These are phyloP conservation scores for Caenorhabditis plicata DNA, from an alignment of 2,888 invertebrate genomes.

Conservation along the genomic window DNA sequence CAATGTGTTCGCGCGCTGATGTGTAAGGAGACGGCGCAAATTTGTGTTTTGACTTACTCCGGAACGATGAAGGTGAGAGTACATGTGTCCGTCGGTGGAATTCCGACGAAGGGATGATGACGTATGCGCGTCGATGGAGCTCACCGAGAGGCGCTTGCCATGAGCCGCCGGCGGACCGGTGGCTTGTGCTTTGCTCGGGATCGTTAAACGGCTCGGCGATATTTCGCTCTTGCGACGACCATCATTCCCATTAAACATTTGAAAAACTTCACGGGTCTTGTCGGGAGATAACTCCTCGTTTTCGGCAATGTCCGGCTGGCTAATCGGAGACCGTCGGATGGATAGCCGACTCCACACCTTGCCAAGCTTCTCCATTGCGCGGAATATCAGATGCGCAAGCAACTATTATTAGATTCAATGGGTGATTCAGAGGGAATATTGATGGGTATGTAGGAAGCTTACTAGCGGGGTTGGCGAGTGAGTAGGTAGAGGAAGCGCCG, in stretches of 20 bases:
- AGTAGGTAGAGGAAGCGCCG: background rate
- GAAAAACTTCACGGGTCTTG: conserved; percentile 46
- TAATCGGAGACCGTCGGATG: conserved; percentile 25
- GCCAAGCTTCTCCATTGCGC: conserved; percentile 37
- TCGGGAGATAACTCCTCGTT: conserved; percentile 29
- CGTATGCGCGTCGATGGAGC: too few species aligned
- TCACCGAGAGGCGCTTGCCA: too few species aligned
- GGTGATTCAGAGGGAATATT: background rate
- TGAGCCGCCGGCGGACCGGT: too few species aligned
- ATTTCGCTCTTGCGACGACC: conserved; percentile 19
- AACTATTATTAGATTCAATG: conserved; percentile 8
- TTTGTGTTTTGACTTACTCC: too few species aligned
- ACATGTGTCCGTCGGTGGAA: conserved; percentile 26
- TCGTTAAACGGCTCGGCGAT: conserved; percentile 5
- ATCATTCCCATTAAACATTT: conserved; percentile 39
- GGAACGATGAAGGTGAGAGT: too few species aligned
- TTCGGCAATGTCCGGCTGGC: conserved; percentile 6
- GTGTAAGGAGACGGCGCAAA: too few species aligned
- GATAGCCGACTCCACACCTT: conserved; percentile 45
- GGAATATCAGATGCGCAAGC: conserved; percentile 14
- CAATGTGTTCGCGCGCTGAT: too few species aligned
- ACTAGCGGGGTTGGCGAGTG: background rate
- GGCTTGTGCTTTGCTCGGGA: too few species aligned
- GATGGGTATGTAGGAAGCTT: background rate
- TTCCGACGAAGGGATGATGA: conserved; percentile 17